These are phyloP conservation scores for Margarornis squamiger DNA, from an alignment of 2,797 vertebrate species.

Conservation along the genomic window DNA sequence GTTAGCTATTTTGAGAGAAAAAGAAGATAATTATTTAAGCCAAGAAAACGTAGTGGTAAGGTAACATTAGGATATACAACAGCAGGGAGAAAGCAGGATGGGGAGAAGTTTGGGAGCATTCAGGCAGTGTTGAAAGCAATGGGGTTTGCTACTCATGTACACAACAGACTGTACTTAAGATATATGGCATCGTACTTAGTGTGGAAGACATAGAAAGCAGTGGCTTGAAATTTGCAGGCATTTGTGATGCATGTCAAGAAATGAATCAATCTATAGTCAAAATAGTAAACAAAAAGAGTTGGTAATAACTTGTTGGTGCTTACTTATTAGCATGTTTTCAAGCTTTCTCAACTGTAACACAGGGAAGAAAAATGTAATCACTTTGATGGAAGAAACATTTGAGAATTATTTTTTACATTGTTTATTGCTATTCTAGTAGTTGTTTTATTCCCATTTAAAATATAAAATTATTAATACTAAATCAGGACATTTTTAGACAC, in stretches of 20 bases:
- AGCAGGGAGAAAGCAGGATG: background rate
- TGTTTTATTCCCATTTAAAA: background rate
- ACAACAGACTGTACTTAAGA: background rate
- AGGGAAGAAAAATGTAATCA: background rate
- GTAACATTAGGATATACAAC: background rate
- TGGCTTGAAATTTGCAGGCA: background rate
- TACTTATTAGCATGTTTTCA: background rate
- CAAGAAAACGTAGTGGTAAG: rapidly evolving
- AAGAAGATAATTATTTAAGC: background rate
- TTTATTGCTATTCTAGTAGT: background rate
- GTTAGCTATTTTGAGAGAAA: background rate
- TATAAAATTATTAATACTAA: background rate
- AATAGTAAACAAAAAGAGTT: background rate
- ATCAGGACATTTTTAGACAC: background rate
- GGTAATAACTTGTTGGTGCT: background rate
- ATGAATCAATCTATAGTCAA: background rate
- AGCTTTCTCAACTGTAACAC: background rate
- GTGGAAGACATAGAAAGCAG: background rate
- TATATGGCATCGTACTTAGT: background rate
- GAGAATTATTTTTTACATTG: background rate
- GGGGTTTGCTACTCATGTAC: background rate
- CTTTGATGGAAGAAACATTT: background rate
- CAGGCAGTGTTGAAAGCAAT: background rate
- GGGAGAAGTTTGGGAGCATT: background rate
- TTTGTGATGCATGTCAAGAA: background rate